phyloP scores from a whole-genome alignment of 2,888 invertebrate genomes.

The Cotesia congregata region DNA sequence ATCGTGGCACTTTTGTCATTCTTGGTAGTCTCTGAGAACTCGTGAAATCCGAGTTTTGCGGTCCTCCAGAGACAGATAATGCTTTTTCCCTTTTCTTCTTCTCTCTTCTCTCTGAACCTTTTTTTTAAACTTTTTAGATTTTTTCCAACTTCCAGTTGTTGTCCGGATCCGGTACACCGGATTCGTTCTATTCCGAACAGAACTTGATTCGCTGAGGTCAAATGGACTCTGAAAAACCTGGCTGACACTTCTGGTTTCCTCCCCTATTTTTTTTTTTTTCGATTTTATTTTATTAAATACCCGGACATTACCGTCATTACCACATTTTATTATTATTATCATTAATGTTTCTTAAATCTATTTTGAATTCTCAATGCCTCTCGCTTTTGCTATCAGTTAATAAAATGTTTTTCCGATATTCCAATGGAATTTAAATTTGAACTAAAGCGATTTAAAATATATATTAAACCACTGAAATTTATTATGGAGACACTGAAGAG shows the following conservation, averaged over 20 bases:
- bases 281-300: slow-evolving; percentile 8
- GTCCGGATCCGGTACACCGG: slow-evolving; percentile 30
- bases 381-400: slow-evolving; percentile 19
- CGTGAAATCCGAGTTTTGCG: slow-evolving; percentile 36
- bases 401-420: slow-evolving; percentile 39
- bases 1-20: slow-evolving; percentile 36
- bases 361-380: slow-evolving; percentile 8
- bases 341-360: not conserved
- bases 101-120: slow-evolving; percentile 14
- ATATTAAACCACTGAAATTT: not conserved
- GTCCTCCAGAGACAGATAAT: slow-evolving; percentile 25
- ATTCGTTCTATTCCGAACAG: slow-evolving; percentile 10
- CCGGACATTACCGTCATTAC: not conserved
- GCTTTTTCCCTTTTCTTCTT: slow-evolving; percentile 22
- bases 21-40: slow-evolving; percentile 35
- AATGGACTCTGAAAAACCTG: slow-evolving; percentile 25
- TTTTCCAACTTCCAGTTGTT: slow-evolving; percentile 24
- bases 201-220: slow-evolving; percentile 33
- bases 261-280: slow-evolving; percentile 5
- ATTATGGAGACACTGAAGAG: not conserved
- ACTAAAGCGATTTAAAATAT: slow-evolving; percentile 6
- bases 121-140: slow-evolving; percentile 17
- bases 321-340: slow-evolving; percentile 5
- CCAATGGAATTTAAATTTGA: not conserved
- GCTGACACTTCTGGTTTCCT: slow-evolving; percentile 12